These are phyloP conservation scores for Dilophus febrilis DNA, from an alignment of 2,888 invertebrate species.

Conservation along the genomic window DNA sequence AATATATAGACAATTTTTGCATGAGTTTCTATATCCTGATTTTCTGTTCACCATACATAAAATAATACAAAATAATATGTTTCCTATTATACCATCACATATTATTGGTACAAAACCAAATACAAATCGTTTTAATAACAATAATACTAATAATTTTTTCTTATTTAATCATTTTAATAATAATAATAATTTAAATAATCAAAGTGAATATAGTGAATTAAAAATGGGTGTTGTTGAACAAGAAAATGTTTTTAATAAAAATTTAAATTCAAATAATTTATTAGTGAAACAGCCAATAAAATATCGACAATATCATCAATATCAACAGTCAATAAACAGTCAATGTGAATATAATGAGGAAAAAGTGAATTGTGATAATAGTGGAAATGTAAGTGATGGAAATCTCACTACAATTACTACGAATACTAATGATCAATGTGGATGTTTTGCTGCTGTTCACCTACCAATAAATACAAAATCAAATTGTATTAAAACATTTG, in stretches of 20 bases:
- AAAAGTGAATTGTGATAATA: no score
- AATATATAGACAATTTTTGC: no score
- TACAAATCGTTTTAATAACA: background rate
- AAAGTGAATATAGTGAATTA: background rate
- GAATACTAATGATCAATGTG: background rate
- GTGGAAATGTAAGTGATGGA: background rate
- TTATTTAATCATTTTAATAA: background rate
- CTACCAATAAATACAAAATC: slow-evolving; percentile 10
- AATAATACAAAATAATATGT: no score
- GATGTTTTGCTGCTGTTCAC: slow-evolving; percentile 7
- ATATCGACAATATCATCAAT: background rate
- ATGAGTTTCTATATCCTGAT: background rate
- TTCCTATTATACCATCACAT: slow-evolving; percentile 9
- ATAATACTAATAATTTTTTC: no score
- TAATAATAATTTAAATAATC: background rate
- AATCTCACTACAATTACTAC: no score
- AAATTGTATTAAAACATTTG: slow-evolving; percentile 3
- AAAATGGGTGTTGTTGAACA: no score
- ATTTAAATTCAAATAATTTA: no score
- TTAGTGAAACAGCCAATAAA: no score
- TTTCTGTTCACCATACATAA: no score
- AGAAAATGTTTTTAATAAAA: slow-evolving; percentile 3
- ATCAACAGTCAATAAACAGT: slow-evolving; percentile 1
- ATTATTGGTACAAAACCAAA: background rate
- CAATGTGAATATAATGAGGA: no score